These are phyloP conservation scores for Propithecus perrieri DNA, from an alignment of 2,797 vertebrate genomes.

Conservation along the genomic window DNA sequence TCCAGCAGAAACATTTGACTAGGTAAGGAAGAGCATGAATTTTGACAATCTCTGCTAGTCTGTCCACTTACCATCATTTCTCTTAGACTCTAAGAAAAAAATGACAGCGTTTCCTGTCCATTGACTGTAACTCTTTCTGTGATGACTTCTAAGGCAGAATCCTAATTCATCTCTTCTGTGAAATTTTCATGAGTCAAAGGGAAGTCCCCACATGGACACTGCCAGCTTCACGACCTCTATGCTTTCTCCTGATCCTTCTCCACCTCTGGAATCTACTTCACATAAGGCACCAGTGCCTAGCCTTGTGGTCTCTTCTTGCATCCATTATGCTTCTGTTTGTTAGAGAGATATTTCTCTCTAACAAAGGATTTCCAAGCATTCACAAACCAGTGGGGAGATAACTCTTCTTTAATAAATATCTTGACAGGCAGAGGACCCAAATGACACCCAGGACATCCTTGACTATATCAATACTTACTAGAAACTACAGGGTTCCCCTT, in stretches of 20 bases:
- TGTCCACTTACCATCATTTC: not conserved
- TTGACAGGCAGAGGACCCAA: not conserved
- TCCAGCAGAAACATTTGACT: not conserved
- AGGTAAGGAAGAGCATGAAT: not conserved
- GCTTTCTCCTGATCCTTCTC: not conserved
- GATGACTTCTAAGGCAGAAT: not conserved
- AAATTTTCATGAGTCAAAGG: not conserved
- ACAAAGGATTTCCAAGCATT: not conserved
- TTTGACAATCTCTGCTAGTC: not conserved
- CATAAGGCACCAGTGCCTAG: not conserved
- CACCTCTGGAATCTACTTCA: not conserved
- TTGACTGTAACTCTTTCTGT: not conserved
- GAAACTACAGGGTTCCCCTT: not conserved
- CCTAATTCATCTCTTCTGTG: not conserved
- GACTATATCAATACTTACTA: not conserved
- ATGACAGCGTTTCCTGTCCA: not conserved
- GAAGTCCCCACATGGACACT: not conserved
- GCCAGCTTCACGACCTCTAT: not conserved
- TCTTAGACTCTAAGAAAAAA: conserved; percentile 1
- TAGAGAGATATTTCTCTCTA: not conserved
- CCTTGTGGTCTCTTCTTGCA: not conserved
- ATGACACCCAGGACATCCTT: not conserved
- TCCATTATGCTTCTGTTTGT: not conserved
- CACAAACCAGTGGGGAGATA: not conserved
- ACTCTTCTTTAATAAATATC: not conserved